Percentiles rank a stretch among this genome's conserved stretches.
Conservation (phyloP, 2,888 invertebrate genomes). For the Nephrotoma flavescens region DNA sequence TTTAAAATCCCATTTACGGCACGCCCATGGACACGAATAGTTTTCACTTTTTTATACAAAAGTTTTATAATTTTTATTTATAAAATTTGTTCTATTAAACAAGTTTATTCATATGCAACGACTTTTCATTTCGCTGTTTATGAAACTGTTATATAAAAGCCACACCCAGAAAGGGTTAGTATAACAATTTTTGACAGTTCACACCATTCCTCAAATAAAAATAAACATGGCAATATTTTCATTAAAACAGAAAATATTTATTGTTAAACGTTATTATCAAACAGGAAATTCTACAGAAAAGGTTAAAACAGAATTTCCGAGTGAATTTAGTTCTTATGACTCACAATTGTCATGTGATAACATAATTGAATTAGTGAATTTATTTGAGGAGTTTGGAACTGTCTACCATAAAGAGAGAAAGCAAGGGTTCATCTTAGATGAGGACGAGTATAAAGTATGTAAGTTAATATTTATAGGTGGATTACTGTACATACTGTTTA, state of each 20-base stretch:
- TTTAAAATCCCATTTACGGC: not conserved
- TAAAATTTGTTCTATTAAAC: not conserved
- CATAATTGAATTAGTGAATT: not conserved
- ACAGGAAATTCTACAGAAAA: not conserved
- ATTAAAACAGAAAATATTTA: constrained; percentile 5
- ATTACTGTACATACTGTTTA: not conserved
- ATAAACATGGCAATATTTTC: constrained; percentile 1
- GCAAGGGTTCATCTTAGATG: not conserved
- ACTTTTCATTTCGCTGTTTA: not conserved
- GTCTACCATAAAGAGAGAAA: not conserved
- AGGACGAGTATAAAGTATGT: not conserved
- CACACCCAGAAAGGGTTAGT: not conserved
- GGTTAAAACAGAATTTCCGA: not conserved
- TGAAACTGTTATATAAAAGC: not conserved
- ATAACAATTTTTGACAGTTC: not conserved
- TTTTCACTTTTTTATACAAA: not conserved
- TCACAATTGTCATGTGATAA: not conserved
- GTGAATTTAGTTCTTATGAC: not conserved
- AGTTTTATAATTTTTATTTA: not conserved
- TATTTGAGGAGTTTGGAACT: constrained; percentile 2
- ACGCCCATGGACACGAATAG: not conserved
- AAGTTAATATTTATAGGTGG: not conserved
- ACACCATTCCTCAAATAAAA: not conserved
- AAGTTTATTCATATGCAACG: not conserved
- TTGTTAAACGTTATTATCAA: constrained; percentile 1